Evolutionary conservation across 2,797 vertebrate genomes (phyloP), one percentile per base, ranked within the genome.

Genomic region (Borostomias antarcticus): DNA sequence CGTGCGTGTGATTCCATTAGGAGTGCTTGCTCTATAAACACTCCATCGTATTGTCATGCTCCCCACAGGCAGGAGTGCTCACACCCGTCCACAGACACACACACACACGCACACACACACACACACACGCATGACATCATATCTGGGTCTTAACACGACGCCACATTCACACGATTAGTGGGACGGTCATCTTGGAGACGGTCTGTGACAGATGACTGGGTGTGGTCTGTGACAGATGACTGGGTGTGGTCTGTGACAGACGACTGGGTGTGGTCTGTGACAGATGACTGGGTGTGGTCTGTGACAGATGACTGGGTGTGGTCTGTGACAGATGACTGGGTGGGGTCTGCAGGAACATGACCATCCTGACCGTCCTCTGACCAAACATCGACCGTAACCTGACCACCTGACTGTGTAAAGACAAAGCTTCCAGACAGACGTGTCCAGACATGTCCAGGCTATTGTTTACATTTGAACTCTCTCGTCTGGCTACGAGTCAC

Each of bases 101-200:
- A n/a, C n/a, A n/a, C n/a, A n/a, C n/a, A n/a, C n/a, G n/a, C n/a
- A n/a, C n/a, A n/a, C n/a, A n/a, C n/a, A n/a, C n/a, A n/a, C n/a
- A n/a, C n/a, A n/a, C n/a, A n/a, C n/a, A 11, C 8, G 10, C 6
- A 51, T 59, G 43, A 66, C 29, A 45, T 58, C 54, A 58, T 66
- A 35, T 51, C 35, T 37, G 19, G 29, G 28, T 62, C 5, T 30
- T 30, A 58, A 58, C 19, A 17, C 23, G 23, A 29, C 29, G 59
- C 26, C 59, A 37, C 6, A 40, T 61, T 40, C 52, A 29, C 52
- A 54, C 33, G 33, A 48, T 52, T 9, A 50, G 15, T 9, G 50
- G 13, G 35, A 64, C 76, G 40, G 45, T 80, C 64, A 78, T 69
- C 10, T 61, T 60, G 43, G 4, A 43, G 35, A 7, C 35, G 8